Percentiles rank a stretch among this genome's conserved stretches.
These are phyloP conservation scores for Caloenas nicobarica DNA, from an alignment of 2,113 vertebrate genomes.

Conservation along the genomic window DNA sequence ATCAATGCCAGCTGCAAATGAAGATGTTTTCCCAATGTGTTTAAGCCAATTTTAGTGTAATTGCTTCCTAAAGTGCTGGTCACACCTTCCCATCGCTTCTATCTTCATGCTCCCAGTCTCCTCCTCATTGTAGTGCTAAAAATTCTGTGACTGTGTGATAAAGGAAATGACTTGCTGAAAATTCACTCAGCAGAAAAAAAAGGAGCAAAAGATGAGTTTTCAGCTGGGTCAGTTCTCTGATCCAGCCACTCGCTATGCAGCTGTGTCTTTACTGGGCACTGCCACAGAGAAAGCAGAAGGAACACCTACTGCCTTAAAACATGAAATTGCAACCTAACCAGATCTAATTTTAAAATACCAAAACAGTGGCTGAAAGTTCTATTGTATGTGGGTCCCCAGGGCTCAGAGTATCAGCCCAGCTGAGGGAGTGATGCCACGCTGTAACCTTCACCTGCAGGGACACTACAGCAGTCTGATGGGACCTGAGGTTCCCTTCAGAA, in stretches of 20 bases:
- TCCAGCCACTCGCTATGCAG: neutral
- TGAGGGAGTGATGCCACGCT: neutral
- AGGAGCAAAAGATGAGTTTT: neutral
- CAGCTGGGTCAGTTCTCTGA: neutral
- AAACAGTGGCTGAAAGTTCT: neutral
- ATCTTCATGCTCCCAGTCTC: neutral
- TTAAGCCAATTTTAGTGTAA: neutral
- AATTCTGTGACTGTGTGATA: neutral
- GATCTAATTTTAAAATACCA: neutral
- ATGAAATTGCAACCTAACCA: neutral
- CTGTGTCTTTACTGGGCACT: accelerated
- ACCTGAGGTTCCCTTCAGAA: neutral
- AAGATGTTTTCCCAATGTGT: neutral
- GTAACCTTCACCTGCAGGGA: neutral
- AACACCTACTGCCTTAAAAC: neutral
- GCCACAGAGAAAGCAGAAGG: neutral
- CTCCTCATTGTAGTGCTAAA: neutral
- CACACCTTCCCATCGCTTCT: neutral
- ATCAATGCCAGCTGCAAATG: neutral
- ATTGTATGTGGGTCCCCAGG: neutral
- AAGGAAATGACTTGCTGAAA: neutral
- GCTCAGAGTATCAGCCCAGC: neutral
- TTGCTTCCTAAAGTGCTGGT: neutral
- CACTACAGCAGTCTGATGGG: neutral
- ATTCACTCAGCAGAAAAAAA: neutral